Evolutionary conservation across 1,140 invertebrate species (phyloP), one percentile per base, ranked within the genome.

Genomic region (Calephelis nemesis): DNA sequence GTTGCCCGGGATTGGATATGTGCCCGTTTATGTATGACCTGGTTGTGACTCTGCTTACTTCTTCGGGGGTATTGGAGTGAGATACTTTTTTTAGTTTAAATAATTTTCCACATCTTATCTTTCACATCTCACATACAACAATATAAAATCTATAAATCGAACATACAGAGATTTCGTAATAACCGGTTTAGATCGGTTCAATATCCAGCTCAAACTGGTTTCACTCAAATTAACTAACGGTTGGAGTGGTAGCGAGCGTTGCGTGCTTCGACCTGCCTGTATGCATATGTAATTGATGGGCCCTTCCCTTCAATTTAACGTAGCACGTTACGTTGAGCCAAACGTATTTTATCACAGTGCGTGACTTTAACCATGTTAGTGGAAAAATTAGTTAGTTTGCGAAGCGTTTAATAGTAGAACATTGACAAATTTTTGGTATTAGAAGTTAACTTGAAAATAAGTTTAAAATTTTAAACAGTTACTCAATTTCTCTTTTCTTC

Each of bases 271-370:
- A 71, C 68, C 72, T 74, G 71, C 68, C 76, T 79, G 75, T 85
- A 81, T 82, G 81, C 79, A 85, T 85, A 82, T 77, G 78, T 85
- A 84, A 84, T 85, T 80, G 82, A 79, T 78, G 73, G 73, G 74
- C 77, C 69, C 76, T 82, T 80, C 76, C 78, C 79, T 77, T 79
- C 83, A 84, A 84, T 85, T 85, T 83, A 78, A 78, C 76, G 63
- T 68, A 69, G 74, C 75, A 75, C 74, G 74, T 69, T 69, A 73
- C 65, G 69, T 70, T 72, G 49, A 75, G 30, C 69, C 62, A 68
- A 73, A 71, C 72, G 66, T 75, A 76, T 77, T 78, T 77, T 73
- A 79, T 67, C 68, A 74, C 69, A 72, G 70, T 67, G 54, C 54
- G 67, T 67, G 58, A 58, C 49, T 63, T 58, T 47, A 66, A 66